Base-by-base conservation (phyloP, 2,888 invertebrate species). In the Trypoxylon attenuatum region DNA sequence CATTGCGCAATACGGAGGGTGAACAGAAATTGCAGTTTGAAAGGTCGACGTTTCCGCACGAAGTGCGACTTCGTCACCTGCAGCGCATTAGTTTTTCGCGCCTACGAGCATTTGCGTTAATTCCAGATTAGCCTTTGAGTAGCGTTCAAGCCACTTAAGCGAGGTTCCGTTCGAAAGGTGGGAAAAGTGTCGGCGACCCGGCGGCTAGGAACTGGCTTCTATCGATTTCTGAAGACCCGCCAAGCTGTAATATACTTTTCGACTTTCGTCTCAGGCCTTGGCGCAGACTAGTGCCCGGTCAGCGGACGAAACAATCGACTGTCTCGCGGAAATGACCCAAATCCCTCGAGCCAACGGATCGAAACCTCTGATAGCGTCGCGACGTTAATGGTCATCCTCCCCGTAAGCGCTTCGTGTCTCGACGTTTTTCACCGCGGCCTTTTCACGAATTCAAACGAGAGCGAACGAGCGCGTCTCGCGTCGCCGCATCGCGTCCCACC, bases 181-280 rank as follows among this genome's bases (percentile, higher is more conserved):
- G 58, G 60, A 53, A 62, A 75, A 69, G 54, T 69, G 69, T 69
- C 69, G 66, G 22, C 72, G 63, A 69, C 60, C 71, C 57, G 69
- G 65, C 76, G 74, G 73, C 78, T 60, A 52, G 52, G 77, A 67
- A 73, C 78, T 71, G 82, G 84, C 82, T 85, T 85, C 83, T 84
- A 86, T 87, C 81, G 85, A 86, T 86, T 84, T 68, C 56, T 65
- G 85, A 87, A 87, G 84, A 81, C 85, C 80, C 82, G 84, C 53
- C 55, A 21, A 49, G 52, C 49, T 52, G 39, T 76, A 76, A 76
- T 76, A 76, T 63, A 72, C 73, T 73, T 72, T 74, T 69, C 77
- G 66, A 76, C 73, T 76, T 68, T 76, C 58, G 59, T 69, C 60
- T 47, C 54, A 41, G 46, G 15, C 59, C 59, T 50, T 41, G 43